These are phyloP conservation scores for Cepphus grylle DNA, from an alignment of 2,113 vertebrate genomes.

Conservation along the genomic window DNA sequence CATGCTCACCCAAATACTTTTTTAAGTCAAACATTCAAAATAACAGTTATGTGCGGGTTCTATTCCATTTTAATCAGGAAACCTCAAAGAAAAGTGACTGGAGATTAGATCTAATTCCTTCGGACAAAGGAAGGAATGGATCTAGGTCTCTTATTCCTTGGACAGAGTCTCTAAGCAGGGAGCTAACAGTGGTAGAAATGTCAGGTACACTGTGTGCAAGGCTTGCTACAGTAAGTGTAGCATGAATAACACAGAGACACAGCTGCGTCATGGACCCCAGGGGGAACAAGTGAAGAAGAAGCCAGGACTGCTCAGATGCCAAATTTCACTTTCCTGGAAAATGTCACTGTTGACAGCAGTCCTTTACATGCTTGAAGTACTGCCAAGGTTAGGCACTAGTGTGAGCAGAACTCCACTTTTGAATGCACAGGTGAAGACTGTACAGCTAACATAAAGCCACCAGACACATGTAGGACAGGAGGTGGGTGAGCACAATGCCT, in stretches of 20 bases:
- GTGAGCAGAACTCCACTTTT: not conserved
- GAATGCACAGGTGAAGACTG: not conserved
- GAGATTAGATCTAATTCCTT: not conserved
- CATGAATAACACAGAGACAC: not conserved
- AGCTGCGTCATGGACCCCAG: not conserved
- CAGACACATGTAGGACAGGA: not conserved
- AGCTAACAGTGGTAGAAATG: not conserved
- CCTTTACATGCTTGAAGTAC: not conserved
- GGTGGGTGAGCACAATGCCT: not conserved
- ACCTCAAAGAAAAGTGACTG: not conserved
- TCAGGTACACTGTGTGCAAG: not conserved
- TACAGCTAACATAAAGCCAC: not conserved
- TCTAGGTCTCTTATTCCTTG: not conserved
- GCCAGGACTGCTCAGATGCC: not conserved
- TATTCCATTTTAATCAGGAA: not conserved
- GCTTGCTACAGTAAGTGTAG: not conserved
- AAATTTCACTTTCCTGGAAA: constrained; percentile 2
- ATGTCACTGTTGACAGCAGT: not conserved
- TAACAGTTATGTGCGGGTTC: not conserved
- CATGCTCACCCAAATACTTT: not conserved
- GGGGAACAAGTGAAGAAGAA: not conserved
- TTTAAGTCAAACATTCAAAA: not conserved
- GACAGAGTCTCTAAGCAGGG: not conserved
- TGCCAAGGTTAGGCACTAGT: not conserved
- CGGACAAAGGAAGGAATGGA: not conserved